Percentiles rank a stretch among this genome's conserved stretches.
Evolutionary conservation across 2,888 invertebrate genomes (phyloP).

Genomic region (Congeria kusceri): DNA sequence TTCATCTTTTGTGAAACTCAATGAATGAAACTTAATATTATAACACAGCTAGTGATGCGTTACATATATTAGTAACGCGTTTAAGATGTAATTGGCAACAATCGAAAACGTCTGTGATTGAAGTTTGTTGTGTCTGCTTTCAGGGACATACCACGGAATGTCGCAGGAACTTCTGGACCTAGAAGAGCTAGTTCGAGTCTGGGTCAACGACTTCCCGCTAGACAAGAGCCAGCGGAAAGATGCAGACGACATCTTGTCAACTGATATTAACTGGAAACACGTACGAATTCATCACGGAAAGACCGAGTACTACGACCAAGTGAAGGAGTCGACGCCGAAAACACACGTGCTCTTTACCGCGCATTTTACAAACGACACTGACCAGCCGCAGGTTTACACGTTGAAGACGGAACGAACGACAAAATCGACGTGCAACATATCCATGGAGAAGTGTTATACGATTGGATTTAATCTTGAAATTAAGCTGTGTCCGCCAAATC

Average conservation of each 20-base stretch:
- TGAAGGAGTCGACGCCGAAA: conserved; percentile 70
- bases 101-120: too few species aligned
- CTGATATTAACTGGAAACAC: conserved; percentile 84
- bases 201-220: conserved; percentile 72
- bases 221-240: conserved; percentile 73
- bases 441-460: conserved; percentile 78
- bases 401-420: conserved; percentile 84
- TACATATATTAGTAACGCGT: too few species aligned
- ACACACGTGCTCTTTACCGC: conserved; percentile 82
- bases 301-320: conserved; percentile 79
- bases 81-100: too few species aligned
- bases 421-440: conserved; percentile 82
- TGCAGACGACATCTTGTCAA: conserved; percentile 77
- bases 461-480: conserved; percentile 78
- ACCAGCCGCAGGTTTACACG: conserved; percentile 83
- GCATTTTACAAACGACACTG: conserved; percentile 83
- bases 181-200: conserved; percentile 74
- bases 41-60: too few species aligned
- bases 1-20: too few species aligned
- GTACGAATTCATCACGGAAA: conserved; percentile 81
- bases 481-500: conserved; percentile 84
- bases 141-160: conserved; percentile 52
- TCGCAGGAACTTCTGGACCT: conserved; percentile 74
- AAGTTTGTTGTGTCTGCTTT: conserved; percentile 17
- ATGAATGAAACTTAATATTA: too few species aligned